Evolutionary conservation across 1,140 invertebrate genomes (phyloP).

Genomic region (Drosophila arizonae): DNA sequence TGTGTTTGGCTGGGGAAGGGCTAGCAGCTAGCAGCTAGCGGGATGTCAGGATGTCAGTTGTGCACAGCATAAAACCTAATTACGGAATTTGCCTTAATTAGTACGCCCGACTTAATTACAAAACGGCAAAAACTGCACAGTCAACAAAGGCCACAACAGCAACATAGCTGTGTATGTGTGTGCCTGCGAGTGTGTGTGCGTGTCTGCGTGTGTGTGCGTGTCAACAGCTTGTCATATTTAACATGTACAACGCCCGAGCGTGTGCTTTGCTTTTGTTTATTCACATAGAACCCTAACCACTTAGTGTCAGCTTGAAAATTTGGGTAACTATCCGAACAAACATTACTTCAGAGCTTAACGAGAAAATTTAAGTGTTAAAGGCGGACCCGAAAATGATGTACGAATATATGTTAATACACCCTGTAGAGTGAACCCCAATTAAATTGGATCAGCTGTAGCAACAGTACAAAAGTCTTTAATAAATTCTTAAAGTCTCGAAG

Average conservation of each 20-base stretch:
- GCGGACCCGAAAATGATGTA: not conserved
- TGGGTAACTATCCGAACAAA: not conserved
- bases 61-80: constrained; percentile 55
- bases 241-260: constrained; percentile 38
- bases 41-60: constrained; percentile 35
- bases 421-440: not conserved
- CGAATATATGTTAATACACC: not conserved
- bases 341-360: not conserved
- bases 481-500: not conserved
- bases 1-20: not conserved
- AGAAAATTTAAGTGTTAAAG: not conserved
- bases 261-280: constrained; percentile 43
- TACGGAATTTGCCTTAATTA: constrained; percentile 66
- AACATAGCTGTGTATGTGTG: not conserved
- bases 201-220: constrained; percentile 17
- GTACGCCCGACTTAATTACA: constrained; percentile 67
- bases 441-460: not conserved
- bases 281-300: constrained; percentile 14
- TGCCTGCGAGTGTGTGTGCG: constrained; percentile 8
- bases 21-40: too few species aligned
- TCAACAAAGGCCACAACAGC: constrained; percentile 49
- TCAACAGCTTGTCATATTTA: constrained; percentile 57
- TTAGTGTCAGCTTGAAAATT: constrained; percentile 1
- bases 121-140: constrained; percentile 52
- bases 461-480: not conserved